phyloP scores from a whole-genome alignment of 2,797 vertebrate species.

The Hyperoplus immaculatus region DNA sequence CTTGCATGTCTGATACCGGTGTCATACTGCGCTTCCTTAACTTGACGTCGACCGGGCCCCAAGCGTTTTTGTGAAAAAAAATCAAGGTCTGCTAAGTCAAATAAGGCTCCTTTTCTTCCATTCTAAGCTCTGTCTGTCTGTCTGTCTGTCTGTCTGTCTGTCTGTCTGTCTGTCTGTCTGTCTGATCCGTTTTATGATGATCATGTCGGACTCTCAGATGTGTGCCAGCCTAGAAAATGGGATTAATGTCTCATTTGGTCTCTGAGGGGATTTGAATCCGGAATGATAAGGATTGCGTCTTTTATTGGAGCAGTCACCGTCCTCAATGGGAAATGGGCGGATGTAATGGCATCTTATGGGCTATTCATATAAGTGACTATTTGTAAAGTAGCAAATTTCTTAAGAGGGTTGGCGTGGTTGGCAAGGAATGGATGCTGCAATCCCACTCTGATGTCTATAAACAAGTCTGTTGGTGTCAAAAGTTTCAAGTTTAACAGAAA shows the following conservation, averaged over 20 bases:
- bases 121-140: conserved; percentile 38
- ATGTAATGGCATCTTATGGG: conserved; percentile 22
- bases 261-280: conserved; percentile 39
- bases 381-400: conserved; percentile 14
- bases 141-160: conserved; percentile 46
- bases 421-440: background rate
- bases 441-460: background rate
- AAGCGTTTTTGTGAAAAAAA: conserved; percentile 14
- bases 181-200: conserved; percentile 51
- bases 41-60: conserved; percentile 5
- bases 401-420: background rate
- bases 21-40: conserved; percentile 24
- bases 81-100: conserved; percentile 51
- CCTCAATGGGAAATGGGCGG: conserved; percentile 10
- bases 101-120: conserved; percentile 42
- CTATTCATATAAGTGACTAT: conserved; percentile 35
- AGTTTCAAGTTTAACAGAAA: conserved; percentile 5
- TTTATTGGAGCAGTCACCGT: conserved; percentile 29
- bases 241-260: conserved; percentile 69
- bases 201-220: conserved; percentile 52
- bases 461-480: background rate
- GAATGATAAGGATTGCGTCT: conserved; percentile 38
- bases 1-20: conserved; percentile 14
- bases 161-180: conserved; percentile 47
- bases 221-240: conserved; percentile 60